Percentiles rank a stretch among this genome's conserved stretches.
Conservation (phyloP, 2,888 invertebrate species). For the Idaea dimidiata region DNA sequence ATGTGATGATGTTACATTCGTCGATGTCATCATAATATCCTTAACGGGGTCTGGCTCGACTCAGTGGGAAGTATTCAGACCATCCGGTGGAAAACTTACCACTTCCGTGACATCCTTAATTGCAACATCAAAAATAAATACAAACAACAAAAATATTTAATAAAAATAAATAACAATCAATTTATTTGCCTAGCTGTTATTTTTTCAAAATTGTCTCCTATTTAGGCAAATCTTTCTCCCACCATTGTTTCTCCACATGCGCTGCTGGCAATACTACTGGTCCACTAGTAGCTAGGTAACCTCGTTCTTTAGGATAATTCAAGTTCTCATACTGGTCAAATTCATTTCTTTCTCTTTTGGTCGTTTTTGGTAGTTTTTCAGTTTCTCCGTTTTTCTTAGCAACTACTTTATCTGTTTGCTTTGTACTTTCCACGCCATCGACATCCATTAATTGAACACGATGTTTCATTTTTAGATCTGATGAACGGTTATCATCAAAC, state of each 20-base stretch:
- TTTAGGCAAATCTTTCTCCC: slow-evolving; percentile 16
- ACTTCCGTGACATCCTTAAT: too few species aligned
- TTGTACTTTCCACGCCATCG: not conserved
- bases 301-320: slow-evolving; percentile 25
- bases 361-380: slow-evolving; percentile 24
- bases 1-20: too few species aligned
- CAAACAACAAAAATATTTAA: too few species aligned
- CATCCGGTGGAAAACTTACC: too few species aligned
- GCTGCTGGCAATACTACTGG: slow-evolving; percentile 27
- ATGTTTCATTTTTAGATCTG: not conserved
- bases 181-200: not conserved
- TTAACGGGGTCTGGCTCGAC: too few species aligned
- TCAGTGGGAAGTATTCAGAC: too few species aligned
- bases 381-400: not conserved
- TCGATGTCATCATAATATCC: too few species aligned
- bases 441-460: not conserved
- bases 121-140: too few species aligned
- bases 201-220: not conserved
- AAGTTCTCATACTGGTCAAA: slow-evolving; percentile 41
- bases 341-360: slow-evolving; percentile 27
- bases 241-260: slow-evolving; percentile 16
- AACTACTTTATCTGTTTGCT: not conserved
- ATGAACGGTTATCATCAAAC: too few species aligned
- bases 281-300: slow-evolving; percentile 35
- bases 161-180: too few species aligned